Conservation (phyloP, 2,797 vertebrate species). For the Onychomys arenicola region DNA sequence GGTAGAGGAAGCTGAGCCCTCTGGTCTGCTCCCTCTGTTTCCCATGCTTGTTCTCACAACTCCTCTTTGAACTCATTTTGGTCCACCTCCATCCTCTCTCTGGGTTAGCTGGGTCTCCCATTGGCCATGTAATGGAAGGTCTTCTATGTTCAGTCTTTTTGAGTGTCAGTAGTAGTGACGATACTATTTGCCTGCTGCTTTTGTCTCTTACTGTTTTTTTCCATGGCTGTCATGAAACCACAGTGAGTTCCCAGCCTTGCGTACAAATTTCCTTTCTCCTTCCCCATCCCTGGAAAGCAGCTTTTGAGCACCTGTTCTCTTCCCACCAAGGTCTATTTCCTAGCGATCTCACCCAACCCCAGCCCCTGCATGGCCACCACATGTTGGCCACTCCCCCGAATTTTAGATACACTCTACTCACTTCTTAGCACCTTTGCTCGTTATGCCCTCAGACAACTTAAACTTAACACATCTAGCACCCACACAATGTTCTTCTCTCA, state of each 20-base stretch:
- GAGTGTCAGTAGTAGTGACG: too few relatives aligned
- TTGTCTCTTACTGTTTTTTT: background rate
- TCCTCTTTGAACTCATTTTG: background rate
- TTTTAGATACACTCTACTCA: background rate
- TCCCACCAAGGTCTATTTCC: background rate
- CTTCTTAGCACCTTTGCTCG: background rate
- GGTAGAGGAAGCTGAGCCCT: accelerated
- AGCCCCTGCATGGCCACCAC: too few relatives aligned
- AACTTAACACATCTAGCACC: background rate
- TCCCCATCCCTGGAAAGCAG: too few relatives aligned
- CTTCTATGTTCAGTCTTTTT: background rate
- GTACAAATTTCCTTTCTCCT: background rate
- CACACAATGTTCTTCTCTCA: background rate
- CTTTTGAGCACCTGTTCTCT: background rate
- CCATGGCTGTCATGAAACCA: background rate
- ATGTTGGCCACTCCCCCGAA: background rate
- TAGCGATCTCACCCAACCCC: background rate
- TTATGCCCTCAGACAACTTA: background rate
- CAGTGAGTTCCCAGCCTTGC: background rate
- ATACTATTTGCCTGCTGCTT: background rate
- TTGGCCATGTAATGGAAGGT: background rate
- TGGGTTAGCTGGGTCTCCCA: background rate
- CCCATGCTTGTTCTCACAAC: background rate
- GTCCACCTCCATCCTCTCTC: background rate
- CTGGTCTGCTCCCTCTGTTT: background rate